A percentile compares a stretch with the other conserved stretches of the same genome.
Conservation (phyloP, 2,888 invertebrate species). For the Melanostoma scalare region DNA sequence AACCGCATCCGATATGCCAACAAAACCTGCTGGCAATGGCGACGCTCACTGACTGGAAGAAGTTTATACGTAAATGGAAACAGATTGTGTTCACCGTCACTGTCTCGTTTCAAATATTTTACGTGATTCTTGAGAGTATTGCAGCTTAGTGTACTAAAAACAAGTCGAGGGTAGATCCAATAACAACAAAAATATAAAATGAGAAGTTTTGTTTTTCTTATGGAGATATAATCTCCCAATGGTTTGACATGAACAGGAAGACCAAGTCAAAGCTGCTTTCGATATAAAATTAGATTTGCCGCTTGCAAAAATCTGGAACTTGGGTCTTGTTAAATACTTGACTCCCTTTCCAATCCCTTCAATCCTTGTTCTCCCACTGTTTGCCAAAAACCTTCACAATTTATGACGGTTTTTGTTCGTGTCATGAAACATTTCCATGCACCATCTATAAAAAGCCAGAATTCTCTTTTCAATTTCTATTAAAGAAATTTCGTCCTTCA, state of each 20-base stretch:
- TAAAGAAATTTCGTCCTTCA: constrained; percentile 45
- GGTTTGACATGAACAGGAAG: constrained; percentile 32
- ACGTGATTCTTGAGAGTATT: constrained; percentile 64
- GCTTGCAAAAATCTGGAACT: constrained; percentile 28
- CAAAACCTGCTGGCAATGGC: constrained; percentile 55
- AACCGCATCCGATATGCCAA: constrained; percentile 66
- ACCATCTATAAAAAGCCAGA: constrained; percentile 18
- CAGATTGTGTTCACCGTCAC: constrained; percentile 63
- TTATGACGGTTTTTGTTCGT: constrained; percentile 51
- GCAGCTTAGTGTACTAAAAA: constrained; percentile 52
- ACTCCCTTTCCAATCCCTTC: not conserved
- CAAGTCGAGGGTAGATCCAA: constrained; percentile 38
- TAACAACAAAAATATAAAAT: constrained; percentile 46
- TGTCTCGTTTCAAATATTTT: constrained; percentile 66
- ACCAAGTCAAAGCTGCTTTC: constrained; percentile 21
- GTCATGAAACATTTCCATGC: constrained; percentile 27
- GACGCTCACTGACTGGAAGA: constrained; percentile 18
- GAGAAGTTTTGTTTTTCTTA: constrained; percentile 41
- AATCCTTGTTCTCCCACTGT: not conserved
- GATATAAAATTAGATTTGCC: constrained; percentile 45
- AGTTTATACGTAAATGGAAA: constrained; percentile 67
- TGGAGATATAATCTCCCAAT: constrained; percentile 5
- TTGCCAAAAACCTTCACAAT: constrained; percentile 53
- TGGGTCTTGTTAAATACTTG: not conserved
- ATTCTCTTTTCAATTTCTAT: constrained; percentile 49